Percentiles rank a stretch among this genome's conserved stretches.
These are phyloP conservation scores for Ceratosolen fusciceps DNA, from an alignment of 1,140 invertebrate species.

Conservation along the genomic window DNA sequence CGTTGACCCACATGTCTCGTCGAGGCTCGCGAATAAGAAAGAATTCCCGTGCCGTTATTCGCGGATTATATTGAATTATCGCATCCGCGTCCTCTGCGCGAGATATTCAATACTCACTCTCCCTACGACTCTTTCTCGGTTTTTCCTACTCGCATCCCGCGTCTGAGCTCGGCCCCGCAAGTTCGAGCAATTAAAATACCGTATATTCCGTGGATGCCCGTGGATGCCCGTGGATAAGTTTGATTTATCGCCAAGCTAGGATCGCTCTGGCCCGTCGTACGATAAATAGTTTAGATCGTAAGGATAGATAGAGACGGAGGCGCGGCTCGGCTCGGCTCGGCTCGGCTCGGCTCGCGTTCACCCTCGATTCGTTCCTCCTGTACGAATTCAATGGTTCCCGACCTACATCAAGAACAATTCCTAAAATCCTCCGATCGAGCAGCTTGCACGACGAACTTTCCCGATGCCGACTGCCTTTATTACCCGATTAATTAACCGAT, in stretches of 20 bases:
- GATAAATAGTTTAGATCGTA: not conserved
- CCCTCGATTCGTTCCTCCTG: too few species aligned
- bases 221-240: not conserved
- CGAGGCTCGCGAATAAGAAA: not conserved
- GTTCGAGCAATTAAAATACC: not conserved
- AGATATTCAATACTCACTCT: not conserved
- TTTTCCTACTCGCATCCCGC: too few species aligned
- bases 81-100: not conserved
- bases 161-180: not conserved
- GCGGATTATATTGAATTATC: constrained; percentile 9
- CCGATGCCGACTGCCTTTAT: not conserved
- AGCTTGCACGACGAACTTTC: not conserved
- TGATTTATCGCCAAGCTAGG: not conserved
- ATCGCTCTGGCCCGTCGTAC: not conserved
- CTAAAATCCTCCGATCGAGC: not conserved
- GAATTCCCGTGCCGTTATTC: constrained; percentile 5
- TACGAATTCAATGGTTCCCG: too few species aligned
- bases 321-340: not conserved
- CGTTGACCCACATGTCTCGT: constrained; percentile 4
- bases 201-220: too few species aligned
- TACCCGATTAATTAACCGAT: not conserved
- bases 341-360: too few species aligned
- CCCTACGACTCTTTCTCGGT: not conserved
- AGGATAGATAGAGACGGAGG: not conserved
- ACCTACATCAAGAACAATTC: too few species aligned